These are phyloP conservation scores for Epinotia demarniana DNA, from an alignment of 2,888 invertebrate genomes.

Conservation along the genomic window DNA sequence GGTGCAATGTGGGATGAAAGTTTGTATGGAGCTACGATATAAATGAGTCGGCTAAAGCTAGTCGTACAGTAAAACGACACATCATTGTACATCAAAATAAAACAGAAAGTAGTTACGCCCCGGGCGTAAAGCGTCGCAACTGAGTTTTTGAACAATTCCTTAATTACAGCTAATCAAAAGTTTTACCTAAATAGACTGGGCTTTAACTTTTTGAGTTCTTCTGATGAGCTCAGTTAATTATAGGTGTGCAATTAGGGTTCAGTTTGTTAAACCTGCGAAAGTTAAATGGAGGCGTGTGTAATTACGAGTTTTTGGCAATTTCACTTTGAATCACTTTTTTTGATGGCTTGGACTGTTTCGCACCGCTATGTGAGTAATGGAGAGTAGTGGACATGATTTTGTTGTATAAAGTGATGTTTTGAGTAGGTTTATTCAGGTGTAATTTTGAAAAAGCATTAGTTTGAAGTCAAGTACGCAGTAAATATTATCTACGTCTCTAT, in stretches of 20 bases:
- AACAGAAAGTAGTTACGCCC: background rate
- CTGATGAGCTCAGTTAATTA: constrained; percentile 37
- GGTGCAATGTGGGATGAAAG: too few species aligned
- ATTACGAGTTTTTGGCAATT: constrained; percentile 24
- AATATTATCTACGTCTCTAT: too few species aligned
- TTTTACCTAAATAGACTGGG: constrained; percentile 34
- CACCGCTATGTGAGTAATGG: background rate
- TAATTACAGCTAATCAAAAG: constrained; percentile 41
- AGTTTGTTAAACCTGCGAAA: constrained; percentile 25
- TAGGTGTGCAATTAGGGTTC: constrained; percentile 21
- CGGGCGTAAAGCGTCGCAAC: constrained; percentile 12
- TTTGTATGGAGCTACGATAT: too few species aligned
- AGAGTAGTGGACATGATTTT: background rate
- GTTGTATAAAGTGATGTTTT: too few species aligned
- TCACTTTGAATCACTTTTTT: background rate
- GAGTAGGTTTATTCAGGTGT: too few species aligned
- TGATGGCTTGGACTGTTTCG: background rate
- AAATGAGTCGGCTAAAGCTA: too few species aligned
- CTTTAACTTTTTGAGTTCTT: constrained; percentile 36
- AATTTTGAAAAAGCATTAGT: too few species aligned
- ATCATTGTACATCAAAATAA: background rate
- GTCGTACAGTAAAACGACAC: too few species aligned
- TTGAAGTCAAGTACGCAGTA: too few species aligned
- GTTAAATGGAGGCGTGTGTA: constrained; percentile 22
- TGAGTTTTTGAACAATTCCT: constrained; percentile 29